A percentile compares a stretch with the other conserved stretches of the same genome.
Conservation (phyloP, 2,113 vertebrate species). For the sheep (Ovis aries) region DNA sequence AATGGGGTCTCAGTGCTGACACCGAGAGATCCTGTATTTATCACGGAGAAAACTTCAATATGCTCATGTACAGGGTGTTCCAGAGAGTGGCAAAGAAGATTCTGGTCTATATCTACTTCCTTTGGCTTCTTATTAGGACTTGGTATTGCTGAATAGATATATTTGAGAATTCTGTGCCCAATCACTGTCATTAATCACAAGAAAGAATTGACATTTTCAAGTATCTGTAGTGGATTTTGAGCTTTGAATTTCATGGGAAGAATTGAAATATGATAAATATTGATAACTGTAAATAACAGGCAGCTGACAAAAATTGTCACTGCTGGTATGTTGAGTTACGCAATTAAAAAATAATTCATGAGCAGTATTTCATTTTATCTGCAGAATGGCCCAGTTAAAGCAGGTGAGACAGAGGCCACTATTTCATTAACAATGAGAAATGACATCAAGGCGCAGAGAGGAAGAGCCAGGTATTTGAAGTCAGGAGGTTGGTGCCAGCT, state of each 20-base stretch:
- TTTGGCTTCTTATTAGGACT: neutral
- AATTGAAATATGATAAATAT: slow-evolving; percentile 1
- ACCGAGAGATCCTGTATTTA: neutral
- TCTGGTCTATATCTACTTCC: neutral
- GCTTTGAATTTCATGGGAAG: slow-evolving; percentile 19
- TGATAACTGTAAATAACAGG: neutral
- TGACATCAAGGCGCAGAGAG: neutral
- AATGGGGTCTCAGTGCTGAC: rapidly evolving
- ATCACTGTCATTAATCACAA: slow-evolving; percentile 40
- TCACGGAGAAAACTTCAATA: neutral
- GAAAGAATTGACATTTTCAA: slow-evolving; percentile 7
- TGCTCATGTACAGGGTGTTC: neutral
- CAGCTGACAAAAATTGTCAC: neutral
- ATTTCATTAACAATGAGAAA: neutral
- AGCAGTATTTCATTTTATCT: neutral
- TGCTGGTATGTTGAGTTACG: neutral
- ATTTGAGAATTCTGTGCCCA: neutral
- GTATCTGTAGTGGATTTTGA: neutral
- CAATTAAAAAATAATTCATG: neutral
- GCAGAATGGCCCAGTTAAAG: neutral
- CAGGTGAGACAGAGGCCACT: neutral
- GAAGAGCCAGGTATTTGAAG: neutral
- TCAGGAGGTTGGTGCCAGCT: neutral
- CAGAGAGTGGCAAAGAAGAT: neutral
- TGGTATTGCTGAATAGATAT: neutral